A percentile compares a stretch with the other conserved stretches of the same genome.
phyloP scores from a whole-genome alignment of 2,113 vertebrate species.

The Benthochromis sp. region DNA sequence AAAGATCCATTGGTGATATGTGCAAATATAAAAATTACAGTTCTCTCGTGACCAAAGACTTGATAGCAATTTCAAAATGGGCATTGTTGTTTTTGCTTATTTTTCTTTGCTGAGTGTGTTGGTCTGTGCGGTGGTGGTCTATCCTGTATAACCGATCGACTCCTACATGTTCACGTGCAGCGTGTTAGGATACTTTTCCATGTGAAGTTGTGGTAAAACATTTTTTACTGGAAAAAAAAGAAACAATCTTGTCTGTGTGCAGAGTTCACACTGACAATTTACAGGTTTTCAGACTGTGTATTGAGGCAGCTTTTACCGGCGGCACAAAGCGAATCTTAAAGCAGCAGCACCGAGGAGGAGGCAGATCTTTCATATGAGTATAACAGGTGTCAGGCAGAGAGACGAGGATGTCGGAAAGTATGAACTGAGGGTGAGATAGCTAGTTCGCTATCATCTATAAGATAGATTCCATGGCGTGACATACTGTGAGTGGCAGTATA shows the following conservation, averaged over 20 bases:
- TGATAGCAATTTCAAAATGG: not conserved
- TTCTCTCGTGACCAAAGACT: not conserved
- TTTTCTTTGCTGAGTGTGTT: not conserved
- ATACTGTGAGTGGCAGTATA: not conserved
- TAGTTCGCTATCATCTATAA: slow-evolving; percentile 27
- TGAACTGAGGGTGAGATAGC: slow-evolving; percentile 39
- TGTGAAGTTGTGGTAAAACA: not conserved
- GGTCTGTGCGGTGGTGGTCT: not conserved
- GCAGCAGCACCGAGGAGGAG: not conserved
- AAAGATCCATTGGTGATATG: not conserved
- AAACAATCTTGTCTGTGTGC: not conserved
- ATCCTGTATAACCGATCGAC: not conserved
- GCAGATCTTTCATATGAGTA: not conserved
- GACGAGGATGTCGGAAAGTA: slow-evolving; percentile 22
- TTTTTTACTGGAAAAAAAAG: not conserved
- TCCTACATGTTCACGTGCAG: not conserved
- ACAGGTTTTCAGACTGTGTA: not conserved
- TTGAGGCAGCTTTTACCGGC: not conserved
- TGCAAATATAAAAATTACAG: not conserved
- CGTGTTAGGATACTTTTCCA: not conserved
- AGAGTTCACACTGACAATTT: not conserved
- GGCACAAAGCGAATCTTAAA: not conserved
- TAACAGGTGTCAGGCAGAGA: slow-evolving; percentile 9
- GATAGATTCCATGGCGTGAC: slow-evolving; percentile 12
- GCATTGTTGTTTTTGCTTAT: not conserved